Base-by-base conservation (phyloP, 2,113 vertebrate species). In the Syngnathoides biaculeatus region DNA sequence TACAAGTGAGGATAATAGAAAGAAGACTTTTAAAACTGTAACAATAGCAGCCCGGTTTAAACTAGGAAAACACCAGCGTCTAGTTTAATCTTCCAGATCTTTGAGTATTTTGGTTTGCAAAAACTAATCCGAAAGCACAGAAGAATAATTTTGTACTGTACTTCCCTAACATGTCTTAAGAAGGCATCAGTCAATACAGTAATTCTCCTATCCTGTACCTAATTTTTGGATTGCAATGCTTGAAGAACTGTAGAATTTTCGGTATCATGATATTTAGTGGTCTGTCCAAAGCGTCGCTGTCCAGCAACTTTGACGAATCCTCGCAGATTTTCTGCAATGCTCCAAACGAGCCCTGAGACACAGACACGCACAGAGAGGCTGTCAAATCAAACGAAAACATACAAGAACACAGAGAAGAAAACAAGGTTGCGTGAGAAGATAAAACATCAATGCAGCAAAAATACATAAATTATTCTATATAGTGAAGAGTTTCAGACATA, bases 261-360 rank as follows among this genome's bases (percentile, higher is more conserved):
- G 96, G 96, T 67, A 97, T 98, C 95, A 98, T 97, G 78, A 97
- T 89, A 81, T 96, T 98, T 50, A 98, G 94, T 0, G 95, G 96
- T 8, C 95, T 89, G 79, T 97, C 96, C 68, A 98, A 93, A 24
- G 95, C 95, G 1, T 97, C 96, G 0, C 95, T 98, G 84, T 98
- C 95, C 85, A 98, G 85, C 69, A 98, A 93, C 90, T 98, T 95
- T 0, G 96, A 96, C 0, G 95, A 98, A 67, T 97, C 96, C 84
- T 98, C 96, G 0, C 96, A 98, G 84, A 98, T 97, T 74, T 97
- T 98, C 88, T 98, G 96, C 80, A 98, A 87, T 30, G 96, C 95
- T 57, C 95, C 96, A 0, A 98, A 98, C 0, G 95, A 95, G 43
- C 96, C 95, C 95, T 97, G 86, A 83, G 83, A 85, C 14, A 71